Evolutionary conservation across 2,888 invertebrate genomes (phyloP).

Genomic region (Melinopterus prodromus): DNA sequence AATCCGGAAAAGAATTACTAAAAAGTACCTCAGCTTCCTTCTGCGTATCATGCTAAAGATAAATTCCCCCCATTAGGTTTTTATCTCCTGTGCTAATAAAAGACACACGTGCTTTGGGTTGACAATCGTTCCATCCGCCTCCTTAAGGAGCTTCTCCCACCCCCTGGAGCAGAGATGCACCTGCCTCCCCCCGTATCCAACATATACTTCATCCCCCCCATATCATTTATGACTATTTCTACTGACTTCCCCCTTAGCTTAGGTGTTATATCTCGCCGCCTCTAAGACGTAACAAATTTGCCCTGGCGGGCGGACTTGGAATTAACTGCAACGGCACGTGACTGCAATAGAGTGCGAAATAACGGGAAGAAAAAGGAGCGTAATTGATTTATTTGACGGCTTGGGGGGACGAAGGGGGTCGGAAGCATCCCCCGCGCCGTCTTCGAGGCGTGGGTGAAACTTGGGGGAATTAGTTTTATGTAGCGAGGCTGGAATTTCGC

Average conservation of each 20-base stretch:
- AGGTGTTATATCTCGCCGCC: background rate
- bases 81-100: background rate
- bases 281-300: constrained; percentile 4
- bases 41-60: background rate
- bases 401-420: background rate
- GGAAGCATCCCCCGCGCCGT: background rate
- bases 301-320: background rate
- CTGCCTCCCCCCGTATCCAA: background rate
- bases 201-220: background rate
- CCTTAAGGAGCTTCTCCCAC: background rate
- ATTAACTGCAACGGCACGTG: background rate
- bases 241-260: background rate
- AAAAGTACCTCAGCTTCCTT: background rate
- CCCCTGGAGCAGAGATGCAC: background rate
- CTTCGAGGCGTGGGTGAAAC: background rate
- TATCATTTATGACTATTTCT: background rate
- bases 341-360: constrained; percentile 4
- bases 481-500: background rate
- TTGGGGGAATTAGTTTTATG: constrained; percentile 4
- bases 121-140: background rate
- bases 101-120: background rate
- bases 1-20: background rate
- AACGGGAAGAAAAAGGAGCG: background rate
- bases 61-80: background rate
- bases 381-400: background rate